These are phyloP conservation scores for Myathropa florea DNA, from an alignment of 2,888 invertebrate genomes.

Conservation along the genomic window DNA sequence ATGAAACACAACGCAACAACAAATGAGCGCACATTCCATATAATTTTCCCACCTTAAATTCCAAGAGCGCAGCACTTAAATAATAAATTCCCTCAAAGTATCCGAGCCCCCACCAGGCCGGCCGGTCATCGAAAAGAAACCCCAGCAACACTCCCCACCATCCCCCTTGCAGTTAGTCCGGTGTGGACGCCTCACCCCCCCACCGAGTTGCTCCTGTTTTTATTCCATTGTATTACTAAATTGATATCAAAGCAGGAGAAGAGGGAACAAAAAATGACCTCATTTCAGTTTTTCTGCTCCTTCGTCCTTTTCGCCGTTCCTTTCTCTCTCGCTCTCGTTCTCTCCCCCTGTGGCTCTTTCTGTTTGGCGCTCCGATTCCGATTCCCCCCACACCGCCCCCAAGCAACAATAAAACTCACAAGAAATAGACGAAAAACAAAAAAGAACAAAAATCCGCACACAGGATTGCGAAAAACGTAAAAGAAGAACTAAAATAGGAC, in stretches of 20 bases:
- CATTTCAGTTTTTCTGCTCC: conserved; percentile 61
- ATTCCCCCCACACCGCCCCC: background rate
- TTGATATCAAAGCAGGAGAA: conserved; percentile 69
- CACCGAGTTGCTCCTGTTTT: conserved; percentile 52
- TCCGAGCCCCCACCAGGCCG: conserved; percentile 49
- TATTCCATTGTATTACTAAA: conserved; percentile 71
- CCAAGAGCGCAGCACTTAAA: conserved; percentile 69
- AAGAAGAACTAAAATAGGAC: conserved; percentile 63
- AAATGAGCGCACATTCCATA: conserved; percentile 67
- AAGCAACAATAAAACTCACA: conserved; percentile 62
- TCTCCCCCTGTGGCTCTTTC: conserved; percentile 30
- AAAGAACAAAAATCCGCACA: conserved; percentile 48
- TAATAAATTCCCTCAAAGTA: conserved; percentile 70
- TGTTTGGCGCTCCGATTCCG: background rate
- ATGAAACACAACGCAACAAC: background rate
- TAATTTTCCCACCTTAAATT: conserved; percentile 70
- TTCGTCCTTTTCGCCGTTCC: conserved; percentile 2
- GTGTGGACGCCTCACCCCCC: background rate
- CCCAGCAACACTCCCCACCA: conserved; percentile 2
- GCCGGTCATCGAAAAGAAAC: conserved; percentile 46
- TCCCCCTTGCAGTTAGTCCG: background rate
- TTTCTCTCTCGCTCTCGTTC: conserved; percentile 24
- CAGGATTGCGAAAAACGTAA: conserved; percentile 54
- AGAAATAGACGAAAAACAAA: conserved; percentile 35
- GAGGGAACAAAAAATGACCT: conserved; percentile 69